Conservation (phyloP, 1,140 invertebrate genomes). For the Bombus superbus region DNA sequence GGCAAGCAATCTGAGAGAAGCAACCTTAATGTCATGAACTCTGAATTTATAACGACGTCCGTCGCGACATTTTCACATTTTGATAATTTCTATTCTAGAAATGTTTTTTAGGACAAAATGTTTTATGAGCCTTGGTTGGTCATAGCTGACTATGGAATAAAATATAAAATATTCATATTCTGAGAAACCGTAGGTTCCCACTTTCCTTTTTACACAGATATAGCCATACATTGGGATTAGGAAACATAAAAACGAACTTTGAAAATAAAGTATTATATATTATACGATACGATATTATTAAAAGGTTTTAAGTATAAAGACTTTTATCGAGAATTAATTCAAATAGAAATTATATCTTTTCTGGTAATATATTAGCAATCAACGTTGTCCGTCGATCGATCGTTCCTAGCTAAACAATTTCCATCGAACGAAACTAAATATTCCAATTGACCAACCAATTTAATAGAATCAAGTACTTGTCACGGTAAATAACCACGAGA, state of each 20-base stretch:
- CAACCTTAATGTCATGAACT: background rate
- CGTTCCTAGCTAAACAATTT: background rate
- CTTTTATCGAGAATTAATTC: no score
- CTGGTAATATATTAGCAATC: background rate
- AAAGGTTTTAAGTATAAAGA: no score
- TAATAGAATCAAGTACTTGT: background rate
- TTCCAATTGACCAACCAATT: background rate
- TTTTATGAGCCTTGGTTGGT: background rate
- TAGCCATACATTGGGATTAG: no score
- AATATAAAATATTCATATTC: background rate
- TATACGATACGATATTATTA: no score
- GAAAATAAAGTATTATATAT: no score
- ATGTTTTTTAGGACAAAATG: background rate
- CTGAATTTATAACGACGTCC: constrained; percentile 15
- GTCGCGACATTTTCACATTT: background rate
- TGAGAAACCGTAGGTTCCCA: no score
- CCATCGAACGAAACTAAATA: constrained; percentile 1
- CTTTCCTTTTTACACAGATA: no score
- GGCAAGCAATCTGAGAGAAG: background rate
- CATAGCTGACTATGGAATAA: background rate
- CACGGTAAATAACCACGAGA: background rate
- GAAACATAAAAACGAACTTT: no score
- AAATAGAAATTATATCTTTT: no score
- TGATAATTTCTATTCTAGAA: background rate
- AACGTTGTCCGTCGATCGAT: background rate